These are phyloP conservation scores for Melanostoma scalare DNA, from an alignment of 2,888 invertebrate genomes.

Conservation along the genomic window DNA sequence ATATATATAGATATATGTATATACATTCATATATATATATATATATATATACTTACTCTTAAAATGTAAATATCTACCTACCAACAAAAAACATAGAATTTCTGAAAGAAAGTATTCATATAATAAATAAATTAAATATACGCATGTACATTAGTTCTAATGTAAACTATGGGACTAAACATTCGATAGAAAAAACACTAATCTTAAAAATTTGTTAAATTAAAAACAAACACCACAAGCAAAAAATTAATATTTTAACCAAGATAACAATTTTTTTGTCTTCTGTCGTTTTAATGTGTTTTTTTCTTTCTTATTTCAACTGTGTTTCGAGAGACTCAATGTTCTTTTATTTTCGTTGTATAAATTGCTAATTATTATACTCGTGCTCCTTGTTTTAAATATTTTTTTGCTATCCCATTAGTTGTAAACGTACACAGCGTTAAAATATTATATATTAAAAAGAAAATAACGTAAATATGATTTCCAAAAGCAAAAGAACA, in stretches of 20 bases:
- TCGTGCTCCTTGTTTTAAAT: no score
- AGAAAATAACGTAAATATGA: slow-evolving; percentile 3
- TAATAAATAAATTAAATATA: slow-evolving; percentile 9
- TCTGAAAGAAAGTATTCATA: slow-evolving; percentile 9
- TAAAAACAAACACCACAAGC: not conserved
- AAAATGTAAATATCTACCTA: slow-evolving; percentile 48
- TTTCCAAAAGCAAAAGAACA: slow-evolving; percentile 20
- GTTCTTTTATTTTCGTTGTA: no score
- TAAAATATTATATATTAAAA: slow-evolving; percentile 10
- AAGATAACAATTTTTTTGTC: no score
- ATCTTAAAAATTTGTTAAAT: not conserved
- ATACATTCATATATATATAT: not conserved
- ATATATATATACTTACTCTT: slow-evolving; percentile 12
- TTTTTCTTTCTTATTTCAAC: no score
- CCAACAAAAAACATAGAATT: slow-evolving; percentile 17
- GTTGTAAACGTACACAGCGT: no score
- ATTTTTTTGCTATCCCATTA: no score
- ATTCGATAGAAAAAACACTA: no score
- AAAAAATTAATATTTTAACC: not conserved
- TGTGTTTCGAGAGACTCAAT: no score
- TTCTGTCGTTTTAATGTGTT: no score
- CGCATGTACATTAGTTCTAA: not conserved
- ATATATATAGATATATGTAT: not conserved
- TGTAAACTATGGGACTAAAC: slow-evolving; percentile 51
- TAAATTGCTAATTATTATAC: no score